A percentile compares a stretch with the other conserved stretches of the same genome.
Conservation (phyloP, 2,888 invertebrate species). For the Rhabditoides inermis region DNA sequence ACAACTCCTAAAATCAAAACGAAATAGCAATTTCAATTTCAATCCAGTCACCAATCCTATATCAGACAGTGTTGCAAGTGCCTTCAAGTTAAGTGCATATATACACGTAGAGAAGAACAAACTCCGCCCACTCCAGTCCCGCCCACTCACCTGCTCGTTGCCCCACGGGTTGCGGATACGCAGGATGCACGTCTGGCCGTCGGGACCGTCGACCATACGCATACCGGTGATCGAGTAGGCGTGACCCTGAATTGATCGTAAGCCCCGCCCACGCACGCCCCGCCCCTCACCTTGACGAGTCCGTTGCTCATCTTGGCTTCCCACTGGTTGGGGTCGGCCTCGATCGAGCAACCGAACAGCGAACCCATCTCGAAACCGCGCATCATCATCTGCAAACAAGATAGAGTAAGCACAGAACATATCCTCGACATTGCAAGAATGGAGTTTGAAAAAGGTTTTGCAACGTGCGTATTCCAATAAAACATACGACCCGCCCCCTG, state of each 20-base stretch:
- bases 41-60: too few species aligned
- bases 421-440: not conserved
- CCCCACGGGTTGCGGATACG: slow-evolving; percentile 82
- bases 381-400: slow-evolving; percentile 65
- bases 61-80: too few species aligned
- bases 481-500: not conserved
- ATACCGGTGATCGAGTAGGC: slow-evolving; percentile 86
- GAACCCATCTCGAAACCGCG: slow-evolving; percentile 84
- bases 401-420: not conserved
- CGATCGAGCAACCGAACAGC: slow-evolving; percentile 89
- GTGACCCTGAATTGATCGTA: slow-evolving; percentile 63
- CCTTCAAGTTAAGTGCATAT: slow-evolving; percentile 13
- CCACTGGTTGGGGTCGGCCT: slow-evolving; percentile 74
- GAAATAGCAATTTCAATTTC: too few species aligned
- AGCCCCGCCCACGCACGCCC: not conserved
- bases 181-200: slow-evolving; percentile 38
- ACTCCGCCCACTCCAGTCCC: not conserved
- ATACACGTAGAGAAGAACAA: not conserved
- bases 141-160: slow-evolving; percentile 69
- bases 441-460: not conserved
- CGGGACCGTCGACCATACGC: slow-evolving; percentile 59
- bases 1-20: too few species aligned
- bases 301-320: slow-evolving; percentile 77
- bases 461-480: not conserved
- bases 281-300: slow-evolving; percentile 62